Base-by-base conservation (phyloP, 2,113 vertebrate genomes). In the Gallinago paraguaiae region DNA sequence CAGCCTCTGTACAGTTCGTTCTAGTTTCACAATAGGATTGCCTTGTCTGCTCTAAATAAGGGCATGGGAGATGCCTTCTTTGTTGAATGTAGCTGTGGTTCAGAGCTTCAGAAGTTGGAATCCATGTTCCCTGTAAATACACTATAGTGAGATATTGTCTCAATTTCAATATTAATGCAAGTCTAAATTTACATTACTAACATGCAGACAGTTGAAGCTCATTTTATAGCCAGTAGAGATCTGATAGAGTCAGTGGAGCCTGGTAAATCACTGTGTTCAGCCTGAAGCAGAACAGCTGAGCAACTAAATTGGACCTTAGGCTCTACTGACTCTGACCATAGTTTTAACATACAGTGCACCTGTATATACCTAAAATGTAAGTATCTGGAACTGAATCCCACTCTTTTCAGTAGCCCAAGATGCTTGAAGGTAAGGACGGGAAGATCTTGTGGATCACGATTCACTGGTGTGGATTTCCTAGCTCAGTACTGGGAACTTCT, bases 401-500 rank as follows among this genome's bases (percentile, higher is more conserved):
- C 15, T 82, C 51, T 53, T 78, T 83, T 70, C 63, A 50, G 46
- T 50, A 31, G 33, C 11, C 8, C 13, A 25, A 31, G 30, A 6
- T 64, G 9, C 33, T 70, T 59, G 56, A 84, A 85, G 48, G 25
- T 70, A 85, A 43, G 15, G 41, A 13, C 3, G 41, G 41, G 41
- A 43, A 43, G 41, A 43, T 43, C 41, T 43, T 43, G 41, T 43
- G 41, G 41, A 43, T 43, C 41, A 43, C 41, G 39, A 15, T 18
- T 13, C 1, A 0, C 13, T 5, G 1, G 16, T 13, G 45, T 27
- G 54, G 59, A 6, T 31, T 64, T 64, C 63, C 16, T 61, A 35
- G 46, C 37, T 88, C 33, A 13, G 24, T n/a, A 13, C 0, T 48
- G 63, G 48, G 27, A 79, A 31, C 25, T 93, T 69, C 11, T 28